phyloP scores from a whole-genome alignment of 2,797 vertebrate genomes.

The Pogonophryne albipinna region DNA sequence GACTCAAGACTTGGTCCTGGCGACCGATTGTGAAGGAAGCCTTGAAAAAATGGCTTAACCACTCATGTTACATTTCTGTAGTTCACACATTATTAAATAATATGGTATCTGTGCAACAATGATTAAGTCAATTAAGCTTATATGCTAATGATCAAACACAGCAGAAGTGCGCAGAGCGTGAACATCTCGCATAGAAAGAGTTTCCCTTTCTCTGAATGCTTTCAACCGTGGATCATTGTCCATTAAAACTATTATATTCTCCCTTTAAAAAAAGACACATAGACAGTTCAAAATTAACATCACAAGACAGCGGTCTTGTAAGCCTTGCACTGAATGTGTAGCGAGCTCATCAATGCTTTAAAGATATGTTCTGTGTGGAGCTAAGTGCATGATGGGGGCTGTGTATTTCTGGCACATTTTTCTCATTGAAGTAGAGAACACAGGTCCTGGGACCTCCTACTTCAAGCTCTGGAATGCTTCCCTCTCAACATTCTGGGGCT shows the following conservation, averaged over 20 bases:
- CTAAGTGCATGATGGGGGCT: conserved; percentile 51
- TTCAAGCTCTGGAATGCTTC: conserved; percentile 59
- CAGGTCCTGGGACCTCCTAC: conserved; percentile 74
- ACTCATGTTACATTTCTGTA: conserved; percentile 46
- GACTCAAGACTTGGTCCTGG: conserved; percentile 3
- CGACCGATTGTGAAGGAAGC: conserved; percentile 28
- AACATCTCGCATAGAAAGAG: conserved; percentile 43
- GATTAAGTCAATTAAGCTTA: conserved; percentile 61
- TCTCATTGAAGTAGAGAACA: conserved; percentile 57
- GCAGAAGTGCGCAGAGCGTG: conserved; percentile 32
- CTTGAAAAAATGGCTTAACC: conserved; percentile 29
- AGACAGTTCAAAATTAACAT: conserved; percentile 55
- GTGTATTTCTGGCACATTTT: conserved; percentile 54
- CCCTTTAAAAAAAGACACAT: conserved; percentile 29
- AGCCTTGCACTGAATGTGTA: conserved; percentile 36
- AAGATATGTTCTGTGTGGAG: conserved; percentile 51
- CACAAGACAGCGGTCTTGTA: conserved; percentile 45
- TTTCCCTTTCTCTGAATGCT: conserved; percentile 30
- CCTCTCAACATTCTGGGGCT: conserved; percentile 61
- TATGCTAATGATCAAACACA: conserved; percentile 48
- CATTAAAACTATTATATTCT: conserved; percentile 24
- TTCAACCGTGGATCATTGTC: conserved; percentile 48
- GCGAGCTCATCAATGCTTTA: conserved; percentile 54
- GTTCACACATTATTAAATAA: conserved; percentile 63
- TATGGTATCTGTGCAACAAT: conserved; percentile 39